Base-by-base conservation (phyloP, 2,113 vertebrate genomes). In the Chlorodrepanis virens region DNA sequence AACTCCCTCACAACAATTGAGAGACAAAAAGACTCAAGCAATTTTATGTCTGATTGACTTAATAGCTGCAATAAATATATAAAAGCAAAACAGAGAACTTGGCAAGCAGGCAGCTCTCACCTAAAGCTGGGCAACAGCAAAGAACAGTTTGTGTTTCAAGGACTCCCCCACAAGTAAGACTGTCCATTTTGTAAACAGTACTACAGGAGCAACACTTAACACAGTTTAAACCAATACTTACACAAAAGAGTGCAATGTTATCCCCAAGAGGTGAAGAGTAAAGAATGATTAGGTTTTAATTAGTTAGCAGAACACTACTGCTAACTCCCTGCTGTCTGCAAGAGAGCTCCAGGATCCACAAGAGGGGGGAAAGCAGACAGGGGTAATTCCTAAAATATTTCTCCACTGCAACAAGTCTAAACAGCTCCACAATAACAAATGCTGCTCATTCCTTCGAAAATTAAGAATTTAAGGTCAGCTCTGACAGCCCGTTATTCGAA, bases 311-410 rank as follows among this genome's bases (percentile, higher is more conserved):
- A 77, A 50, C 6, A 64, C 44, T 37, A 35, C 45, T 76, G 57
- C 37, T 83, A 68, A 57, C n/a, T 77, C 80, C 67, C 69, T 4
- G 14, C 40, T 85, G 86, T 20, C 69, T 1, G 10, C 25, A 74
- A 57, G 60, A 85, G 6, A 76, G 44, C 22, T 45, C 39, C 68
- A 39, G 1, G 0, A 80, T 42, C 63, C 85, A 74, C 47, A 77
- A 49, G 54, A 5, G 2, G 42, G 35, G 69, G 23, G 11, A 45
- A 90, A 33, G 54, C 75, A 95, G 50, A 40, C 17, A 12, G 50
- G 9, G 17, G 10, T 60, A 83, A 93, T 91, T 90, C 81, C 78
- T 90, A 45, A 70, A 87, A 91, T 83, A 94, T 67, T 86, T 94
- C 72, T 88, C 35, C 39, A 45, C 57, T 20, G 3, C 56, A 94